Evolutionary conservation across 2,797 vertebrate species (phyloP), one percentile per base, ranked within the genome.

Genomic region (Bradypus variegatus): DNA sequence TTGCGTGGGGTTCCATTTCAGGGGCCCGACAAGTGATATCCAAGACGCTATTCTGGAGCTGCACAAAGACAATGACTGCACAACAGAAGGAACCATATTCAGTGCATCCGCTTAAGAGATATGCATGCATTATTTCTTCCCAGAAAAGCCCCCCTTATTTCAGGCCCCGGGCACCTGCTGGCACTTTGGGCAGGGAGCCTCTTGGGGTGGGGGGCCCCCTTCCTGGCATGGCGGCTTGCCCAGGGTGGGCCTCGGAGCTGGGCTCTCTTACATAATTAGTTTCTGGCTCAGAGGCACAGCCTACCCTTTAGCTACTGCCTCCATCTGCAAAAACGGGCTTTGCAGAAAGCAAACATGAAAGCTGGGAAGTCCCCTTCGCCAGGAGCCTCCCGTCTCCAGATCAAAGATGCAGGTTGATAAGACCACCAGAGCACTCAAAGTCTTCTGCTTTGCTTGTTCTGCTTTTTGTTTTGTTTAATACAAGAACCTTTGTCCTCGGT

Each of bases 1-100:
- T 58, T 78, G 62, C 78, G 6, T 36, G 4, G 41, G 82, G 92
- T 69, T 95, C 90, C 91, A 65, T 93, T 90, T 87, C 95, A 95
- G 84, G 48, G 70, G 8, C 90, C 64, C 50, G 89, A 16, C n/a
- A 62, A 78, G 79, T 45, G 79, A 93, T 2, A 94, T n/a, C 69
- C 75, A 85, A 94, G 95, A 83, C 72, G 88, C 50, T 5, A 16
- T 38, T 72, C 33, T 13, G 81, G 45, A 55, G n/a, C 23, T 79
- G 86, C 89, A 62, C 0, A 21, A 78, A 88, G 78, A 93, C 90
- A 55, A 13, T 41, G 53, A 69, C 19, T 0, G 8, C 0, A 9
- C 11, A 3, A 33, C 1, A 41, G n/a, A 9, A 64, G 77, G 41
- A 77, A 33, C 48, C 1, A 11, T 0, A 2, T 10, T 27, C 21